Conservation (phyloP, 2,113 vertebrate genomes). For the Okapia johnstoni region DNA sequence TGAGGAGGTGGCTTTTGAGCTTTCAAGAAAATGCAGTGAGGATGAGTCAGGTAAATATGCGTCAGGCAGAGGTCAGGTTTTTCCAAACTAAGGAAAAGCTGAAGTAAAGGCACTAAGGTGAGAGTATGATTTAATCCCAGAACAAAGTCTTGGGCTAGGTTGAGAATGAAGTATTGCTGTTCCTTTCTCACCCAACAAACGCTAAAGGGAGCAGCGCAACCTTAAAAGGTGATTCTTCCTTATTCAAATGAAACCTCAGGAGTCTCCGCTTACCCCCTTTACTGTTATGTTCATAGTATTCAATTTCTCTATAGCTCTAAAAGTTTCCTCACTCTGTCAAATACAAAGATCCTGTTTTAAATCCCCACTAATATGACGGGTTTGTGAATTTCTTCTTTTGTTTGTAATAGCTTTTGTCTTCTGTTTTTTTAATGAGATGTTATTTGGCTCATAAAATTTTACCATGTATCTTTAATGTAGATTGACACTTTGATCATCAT, state of each 20-base stretch:
- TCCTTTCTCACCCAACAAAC: neutral
- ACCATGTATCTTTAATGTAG: neutral
- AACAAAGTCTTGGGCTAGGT: neutral
- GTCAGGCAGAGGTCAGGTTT: neutral
- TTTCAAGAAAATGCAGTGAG: neutral
- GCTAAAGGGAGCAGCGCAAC: neutral
- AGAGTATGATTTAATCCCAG: neutral
- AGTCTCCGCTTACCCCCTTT: neutral
- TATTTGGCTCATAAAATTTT: neutral
- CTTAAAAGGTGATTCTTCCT: neutral
- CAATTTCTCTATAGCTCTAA: neutral
- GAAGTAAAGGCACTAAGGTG: neutral
- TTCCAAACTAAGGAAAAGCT: neutral
- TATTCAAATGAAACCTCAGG: neutral
- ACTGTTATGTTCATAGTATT: neutral
- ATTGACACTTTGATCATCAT: neutral
- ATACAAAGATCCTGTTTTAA: neutral
- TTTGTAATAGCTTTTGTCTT: neutral
- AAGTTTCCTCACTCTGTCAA: neutral
- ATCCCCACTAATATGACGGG: neutral
- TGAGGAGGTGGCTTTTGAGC: neutral
- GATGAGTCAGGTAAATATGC: neutral
- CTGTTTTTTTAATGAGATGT: neutral
- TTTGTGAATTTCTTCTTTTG: neutral
- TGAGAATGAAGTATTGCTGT: neutral